Evolutionary conservation across 2,113 vertebrate genomes (phyloP).

Genomic region (Tychaedon coryphoeus): DNA sequence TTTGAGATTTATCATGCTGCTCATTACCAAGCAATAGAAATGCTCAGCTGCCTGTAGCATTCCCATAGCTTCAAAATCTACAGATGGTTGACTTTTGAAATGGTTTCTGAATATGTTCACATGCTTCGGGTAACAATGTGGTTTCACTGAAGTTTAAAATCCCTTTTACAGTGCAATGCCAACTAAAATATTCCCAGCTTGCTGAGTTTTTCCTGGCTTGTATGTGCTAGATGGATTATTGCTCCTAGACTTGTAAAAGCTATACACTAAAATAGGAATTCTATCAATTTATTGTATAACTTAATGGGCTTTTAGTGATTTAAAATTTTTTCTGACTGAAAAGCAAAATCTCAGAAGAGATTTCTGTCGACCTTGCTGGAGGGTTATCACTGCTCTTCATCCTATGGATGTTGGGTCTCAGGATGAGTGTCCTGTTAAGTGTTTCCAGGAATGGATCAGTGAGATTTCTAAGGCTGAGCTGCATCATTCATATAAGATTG

Average conservation of each 20-base stretch:
- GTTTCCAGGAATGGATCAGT: neutral
- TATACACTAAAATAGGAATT: neutral
- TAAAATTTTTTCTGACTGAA: neutral
- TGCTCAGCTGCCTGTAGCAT: neutral
- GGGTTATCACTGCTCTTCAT: neutral
- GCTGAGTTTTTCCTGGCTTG: neutral
- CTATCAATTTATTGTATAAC: neutral
- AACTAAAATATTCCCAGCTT: neutral
- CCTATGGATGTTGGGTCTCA: fast-evolving
- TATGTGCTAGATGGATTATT: neutral
- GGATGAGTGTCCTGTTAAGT: fast-evolving
- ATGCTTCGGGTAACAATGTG: neutral
- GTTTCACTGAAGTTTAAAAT: neutral
- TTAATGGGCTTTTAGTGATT: neutral
- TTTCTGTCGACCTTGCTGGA: neutral
- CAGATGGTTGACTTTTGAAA: constrained; percentile 39
- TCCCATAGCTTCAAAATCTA: constrained; percentile 9
- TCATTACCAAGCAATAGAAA: neutral
- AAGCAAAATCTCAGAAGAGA: neutral
- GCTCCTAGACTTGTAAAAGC: neutral
- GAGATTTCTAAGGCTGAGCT: neutral
- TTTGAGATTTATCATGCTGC: neutral
- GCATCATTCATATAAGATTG: neutral
- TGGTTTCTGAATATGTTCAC: constrained; percentile 17
- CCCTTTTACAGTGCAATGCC: neutral